These are phyloP conservation scores for Clepsis dumicolana DNA, from an alignment of 2,888 invertebrate genomes.

Conservation along the genomic window DNA sequence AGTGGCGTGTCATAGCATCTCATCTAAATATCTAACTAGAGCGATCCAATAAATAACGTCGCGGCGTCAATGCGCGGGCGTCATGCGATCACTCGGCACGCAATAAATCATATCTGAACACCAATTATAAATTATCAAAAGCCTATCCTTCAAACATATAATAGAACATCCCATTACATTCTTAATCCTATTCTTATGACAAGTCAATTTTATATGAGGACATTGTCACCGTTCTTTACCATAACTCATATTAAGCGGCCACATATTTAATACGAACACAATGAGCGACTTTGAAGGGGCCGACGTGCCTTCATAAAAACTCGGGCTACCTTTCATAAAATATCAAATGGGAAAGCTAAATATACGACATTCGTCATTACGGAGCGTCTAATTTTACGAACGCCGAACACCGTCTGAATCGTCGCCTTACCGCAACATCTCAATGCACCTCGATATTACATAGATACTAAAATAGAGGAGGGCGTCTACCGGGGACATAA, in stretches of 20 bases:
- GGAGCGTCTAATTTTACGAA: slow-evolving; percentile 71
- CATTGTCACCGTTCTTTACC: slow-evolving; percentile 73
- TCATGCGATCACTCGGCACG: slow-evolving; percentile 59
- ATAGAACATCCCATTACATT: slow-evolving; percentile 71
- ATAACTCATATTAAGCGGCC: slow-evolving; percentile 77
- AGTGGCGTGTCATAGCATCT: slow-evolving; percentile 64
- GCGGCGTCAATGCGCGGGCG: slow-evolving; percentile 55
- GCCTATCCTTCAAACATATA: slow-evolving; percentile 69
- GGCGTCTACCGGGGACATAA: slow-evolving; percentile 39
- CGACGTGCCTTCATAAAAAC: slow-evolving; percentile 65
- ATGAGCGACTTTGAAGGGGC: slow-evolving; percentile 60
- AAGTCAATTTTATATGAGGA: slow-evolving; percentile 78
- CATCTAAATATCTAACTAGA: slow-evolving; percentile 55
- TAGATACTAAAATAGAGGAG: slow-evolving; percentile 42
- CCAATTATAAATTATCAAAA: slow-evolving; percentile 76
- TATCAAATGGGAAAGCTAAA: slow-evolving; percentile 73
- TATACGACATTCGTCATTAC: slow-evolving; percentile 79
- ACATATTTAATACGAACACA: slow-evolving; percentile 71
- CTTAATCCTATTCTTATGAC: slow-evolving; percentile 77
- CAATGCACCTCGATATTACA: slow-evolving; percentile 43
- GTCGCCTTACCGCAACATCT: slow-evolving; percentile 44
- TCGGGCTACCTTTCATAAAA: slow-evolving; percentile 71
- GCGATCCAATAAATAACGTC: slow-evolving; percentile 64
- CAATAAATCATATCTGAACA: slow-evolving; percentile 78
- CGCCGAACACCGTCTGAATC: slow-evolving; percentile 49